Percentiles rank a stretch among this genome's conserved stretches.
Conservation (phyloP, 2,888 invertebrate genomes). For the Escarpia spicata region DNA sequence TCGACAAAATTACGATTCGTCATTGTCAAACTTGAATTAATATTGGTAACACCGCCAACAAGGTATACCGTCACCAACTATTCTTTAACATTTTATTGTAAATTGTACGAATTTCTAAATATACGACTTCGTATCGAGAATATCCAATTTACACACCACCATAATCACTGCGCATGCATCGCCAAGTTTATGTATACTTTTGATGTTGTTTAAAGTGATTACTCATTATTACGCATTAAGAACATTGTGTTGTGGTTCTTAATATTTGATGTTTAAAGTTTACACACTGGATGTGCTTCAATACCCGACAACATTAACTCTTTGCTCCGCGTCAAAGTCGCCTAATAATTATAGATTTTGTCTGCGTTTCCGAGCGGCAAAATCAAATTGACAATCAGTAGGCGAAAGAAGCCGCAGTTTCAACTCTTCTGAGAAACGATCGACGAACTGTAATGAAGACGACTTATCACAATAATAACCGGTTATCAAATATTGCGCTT, state of each 20-base stretch:
- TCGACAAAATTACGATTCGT: too few relatives aligned
- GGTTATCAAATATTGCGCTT: background rate
- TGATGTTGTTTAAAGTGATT: background rate
- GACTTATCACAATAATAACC: background rate
- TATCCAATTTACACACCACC: too few relatives aligned
- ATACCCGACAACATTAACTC: background rate
- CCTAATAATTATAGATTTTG: background rate
- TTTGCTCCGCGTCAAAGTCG: background rate
- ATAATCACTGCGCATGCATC: background rate
- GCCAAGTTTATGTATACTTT: background rate
- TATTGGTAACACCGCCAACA: too few relatives aligned
- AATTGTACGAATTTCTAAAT: too few relatives aligned
- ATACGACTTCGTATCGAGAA: too few relatives aligned
- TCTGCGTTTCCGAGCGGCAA: background rate
- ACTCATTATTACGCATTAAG: background rate
- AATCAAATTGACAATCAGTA: conserved; percentile 1
- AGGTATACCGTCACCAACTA: too few relatives aligned
- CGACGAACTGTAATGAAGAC: background rate
- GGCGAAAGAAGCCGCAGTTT: background rate
- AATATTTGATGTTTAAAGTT: background rate
- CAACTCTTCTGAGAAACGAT: conserved; percentile 13
- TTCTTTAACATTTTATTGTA: too few relatives aligned
- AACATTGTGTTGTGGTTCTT: background rate
- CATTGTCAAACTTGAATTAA: too few relatives aligned
- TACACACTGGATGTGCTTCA: background rate